phyloP scores from a whole-genome alignment of 1,140 invertebrate species.

The Drosophila rufa region DNA sequence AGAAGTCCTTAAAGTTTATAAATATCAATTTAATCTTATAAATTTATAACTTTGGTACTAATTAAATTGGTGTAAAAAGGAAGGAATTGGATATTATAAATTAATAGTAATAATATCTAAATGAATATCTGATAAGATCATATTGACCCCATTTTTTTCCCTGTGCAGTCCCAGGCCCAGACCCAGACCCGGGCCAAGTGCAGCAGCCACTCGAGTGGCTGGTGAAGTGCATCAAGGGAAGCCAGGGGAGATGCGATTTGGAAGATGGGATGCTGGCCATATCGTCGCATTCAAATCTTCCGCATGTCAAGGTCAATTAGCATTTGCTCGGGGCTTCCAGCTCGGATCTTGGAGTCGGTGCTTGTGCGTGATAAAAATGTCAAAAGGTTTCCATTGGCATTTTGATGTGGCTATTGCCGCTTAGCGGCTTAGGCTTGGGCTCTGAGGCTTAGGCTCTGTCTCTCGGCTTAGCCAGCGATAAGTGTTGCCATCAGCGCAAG shows the following conservation, averaged over 20 bases:
- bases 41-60: too few relatives aligned
- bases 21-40: too few relatives aligned
- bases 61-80: too few relatives aligned
- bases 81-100: too few relatives aligned
- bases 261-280: conserved; percentile 14
- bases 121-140: too few relatives aligned
- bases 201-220: conserved; percentile 53
- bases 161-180: not conserved
- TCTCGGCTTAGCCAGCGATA: conserved; percentile 60
- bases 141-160: not conserved
- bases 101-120: too few relatives aligned
- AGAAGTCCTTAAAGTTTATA: too few relatives aligned
- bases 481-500: conserved; percentile 63
- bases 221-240: conserved; percentile 59
- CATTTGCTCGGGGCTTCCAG: conserved; percentile 47
- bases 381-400: conserved; percentile 81
- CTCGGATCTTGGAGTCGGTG: conserved; percentile 6
- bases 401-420: conserved; percentile 72
- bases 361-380: conserved; percentile 80
- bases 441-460: not conserved
- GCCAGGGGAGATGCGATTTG: conserved; percentile 1
- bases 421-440: conserved; percentile 51
- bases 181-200: conserved; percentile 29
- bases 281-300: conserved; percentile 72
- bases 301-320: conserved; percentile 83